Evolutionary conservation across 2,888 invertebrate genomes (phyloP).

Genomic region (Cataglyphis albicans): DNA sequence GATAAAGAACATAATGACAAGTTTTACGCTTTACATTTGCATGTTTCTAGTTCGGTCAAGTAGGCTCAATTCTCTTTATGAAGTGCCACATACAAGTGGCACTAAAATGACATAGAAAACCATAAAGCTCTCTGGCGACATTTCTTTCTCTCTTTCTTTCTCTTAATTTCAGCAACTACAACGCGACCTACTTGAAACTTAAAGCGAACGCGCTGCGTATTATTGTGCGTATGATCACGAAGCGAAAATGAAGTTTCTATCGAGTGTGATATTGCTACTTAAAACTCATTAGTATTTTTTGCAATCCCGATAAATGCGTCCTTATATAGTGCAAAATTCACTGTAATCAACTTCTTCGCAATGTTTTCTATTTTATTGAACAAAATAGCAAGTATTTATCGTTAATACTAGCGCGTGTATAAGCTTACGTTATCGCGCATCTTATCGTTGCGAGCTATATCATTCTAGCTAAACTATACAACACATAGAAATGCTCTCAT

Average conservation of each 20-base stretch:
- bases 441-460: constrained; percentile 1
- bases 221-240: neutral
- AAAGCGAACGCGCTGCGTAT: neutral
- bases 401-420: neutral
- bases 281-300: neutral
- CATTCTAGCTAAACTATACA: neutral
- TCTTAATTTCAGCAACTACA: constrained; percentile 26
- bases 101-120: constrained; percentile 6
- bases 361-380: neutral
- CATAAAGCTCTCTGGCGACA: neutral
- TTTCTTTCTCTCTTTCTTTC: neutral
- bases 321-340: neutral
- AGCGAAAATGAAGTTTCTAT: neutral
- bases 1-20: neutral
- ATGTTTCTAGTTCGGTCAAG: neutral
- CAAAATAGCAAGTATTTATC: neutral
- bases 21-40: neutral
- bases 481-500: neutral
- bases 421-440: constrained; percentile 1
- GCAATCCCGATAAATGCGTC: neutral
- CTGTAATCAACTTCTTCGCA: neutral
- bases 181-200: constrained; percentile 24
- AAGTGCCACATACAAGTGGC: neutral
- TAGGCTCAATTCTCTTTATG: neutral
- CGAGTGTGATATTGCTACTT: neutral